These are phyloP conservation scores for Patiria miniata DNA, from an alignment of 35 echinoderm and acorn worm genomes.

Conservation along the genomic window DNA sequence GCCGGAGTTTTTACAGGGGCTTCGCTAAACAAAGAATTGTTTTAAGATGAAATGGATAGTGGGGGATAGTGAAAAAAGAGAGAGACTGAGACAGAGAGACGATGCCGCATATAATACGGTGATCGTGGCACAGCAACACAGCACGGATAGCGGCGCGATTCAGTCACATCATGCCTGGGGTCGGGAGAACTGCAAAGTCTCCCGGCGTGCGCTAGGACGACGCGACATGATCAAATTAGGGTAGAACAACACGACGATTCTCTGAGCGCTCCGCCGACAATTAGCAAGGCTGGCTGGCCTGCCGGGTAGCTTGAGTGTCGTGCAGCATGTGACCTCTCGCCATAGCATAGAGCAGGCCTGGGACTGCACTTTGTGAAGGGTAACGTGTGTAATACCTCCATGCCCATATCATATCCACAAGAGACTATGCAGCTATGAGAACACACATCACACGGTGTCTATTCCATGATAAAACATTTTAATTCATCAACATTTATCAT, in stretches of 20 bases:
- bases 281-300: constrained; percentile 16
- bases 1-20: constrained; percentile 1
- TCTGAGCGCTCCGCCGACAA: constrained; percentile 35
- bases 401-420: too few relatives aligned
- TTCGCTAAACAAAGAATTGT: constrained; percentile 26
- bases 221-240: constrained; percentile 41
- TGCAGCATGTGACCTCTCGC: constrained; percentile 3
- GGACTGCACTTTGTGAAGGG: constrained; percentile 19
- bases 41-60: constrained; percentile 26
- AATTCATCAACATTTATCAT: too few relatives aligned
- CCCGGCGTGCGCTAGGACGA: not conserved
- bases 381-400: not conserved
- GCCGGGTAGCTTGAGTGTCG: not conserved
- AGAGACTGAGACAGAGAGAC: not conserved
- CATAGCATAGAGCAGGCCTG: not conserved
- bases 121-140: not conserved
- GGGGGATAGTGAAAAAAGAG: not conserved
- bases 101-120: not conserved
- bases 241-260: constrained; percentile 26
- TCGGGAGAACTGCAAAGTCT: not conserved
- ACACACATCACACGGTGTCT: too few relatives aligned
- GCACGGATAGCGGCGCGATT: not conserved
- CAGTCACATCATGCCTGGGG: not conserved
- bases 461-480: too few relatives aligned
- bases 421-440: too few relatives aligned